A percentile compares a stretch with the other conserved stretches of the same genome.
Conservation (phyloP, 2,797 vertebrate genomes). For the Trematomus bernacchii region DNA sequence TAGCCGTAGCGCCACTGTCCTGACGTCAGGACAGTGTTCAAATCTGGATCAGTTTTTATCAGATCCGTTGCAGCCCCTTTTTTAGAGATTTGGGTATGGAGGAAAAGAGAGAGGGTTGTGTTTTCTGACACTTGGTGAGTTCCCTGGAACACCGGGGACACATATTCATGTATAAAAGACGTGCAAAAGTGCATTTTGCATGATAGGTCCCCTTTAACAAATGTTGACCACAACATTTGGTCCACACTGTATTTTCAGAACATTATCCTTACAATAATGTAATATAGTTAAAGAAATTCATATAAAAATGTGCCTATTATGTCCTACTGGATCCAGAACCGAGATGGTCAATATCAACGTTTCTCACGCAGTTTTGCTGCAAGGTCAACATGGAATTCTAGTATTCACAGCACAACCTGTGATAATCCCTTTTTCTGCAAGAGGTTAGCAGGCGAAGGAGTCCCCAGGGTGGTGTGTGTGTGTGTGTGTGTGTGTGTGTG, state of each 20-base stretch:
- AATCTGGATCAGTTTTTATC: too few species aligned
- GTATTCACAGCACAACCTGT: constrained; percentile 61
- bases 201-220: too few species aligned
- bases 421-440: constrained; percentile 68
- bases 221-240: background rate
- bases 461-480: constrained; percentile 38
- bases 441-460: constrained; percentile 69
- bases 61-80: too few species aligned
- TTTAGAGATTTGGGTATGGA: too few species aligned
- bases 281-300: background rate
- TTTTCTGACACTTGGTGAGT: too few species aligned
- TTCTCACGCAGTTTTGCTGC: constrained; percentile 40
- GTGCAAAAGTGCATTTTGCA: too few species aligned
- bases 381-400: constrained; percentile 60
- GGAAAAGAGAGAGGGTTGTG: too few species aligned
- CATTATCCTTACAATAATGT: background rate
- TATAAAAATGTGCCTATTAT: background rate
- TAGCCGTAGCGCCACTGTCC: too few species aligned
- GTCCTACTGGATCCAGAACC: background rate
- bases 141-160: too few species aligned
- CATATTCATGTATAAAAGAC: too few species aligned
- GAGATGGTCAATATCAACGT: constrained; percentile 20
- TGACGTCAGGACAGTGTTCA: too few species aligned
- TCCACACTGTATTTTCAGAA: background rate
- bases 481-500: constrained; percentile 16